Base-by-base conservation (phyloP, 2,797 vertebrate genomes). In the Coendou prehensilis region DNA sequence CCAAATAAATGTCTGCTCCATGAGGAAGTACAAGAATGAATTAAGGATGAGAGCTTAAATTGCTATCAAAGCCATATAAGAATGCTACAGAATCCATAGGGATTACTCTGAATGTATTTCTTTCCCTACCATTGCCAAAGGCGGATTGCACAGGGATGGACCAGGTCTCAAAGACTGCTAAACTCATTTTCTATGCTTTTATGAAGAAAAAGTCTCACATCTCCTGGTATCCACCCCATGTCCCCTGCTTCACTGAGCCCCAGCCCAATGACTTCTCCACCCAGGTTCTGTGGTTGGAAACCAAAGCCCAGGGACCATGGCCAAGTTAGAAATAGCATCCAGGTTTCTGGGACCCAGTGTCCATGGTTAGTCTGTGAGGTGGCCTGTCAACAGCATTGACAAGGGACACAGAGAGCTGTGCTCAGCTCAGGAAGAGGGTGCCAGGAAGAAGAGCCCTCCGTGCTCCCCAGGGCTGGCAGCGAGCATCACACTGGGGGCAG, bases 311-410 rank as follows among this genome's bases (percentile, higher is more conserved):
- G 23, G 69, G 57, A 52, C 45, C 41, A 28, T 2, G 30, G 92
- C 90, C 92, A 92, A 90, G 90, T 91, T 71, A 64, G 84, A 96
- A 96, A 97, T 33, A 92, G 52, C 85, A 67, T 67, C 52, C 90
- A 26, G 79, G 88, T 93, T 84, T 89, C 95, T 90, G 91, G 61
- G 75, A 56, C 52, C 52, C 83, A 63, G 61, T 0, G 0, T 11
- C 69, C 9, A 18, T 47, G 33, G 93, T 20, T 15, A 5, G 64
- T 47, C 83, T 64, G n/a, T 82, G 92, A 92, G 73, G 91, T 28
- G 59, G 59, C 54, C 82, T 95, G 80, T 94, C 83, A 78, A 54
- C 64, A 86, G 10, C 80, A 28, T 6, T 20, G 52, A 69, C 9
- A 79, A 79, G 79, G 45, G 45, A 80, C 1, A 6, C 30, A 33